Base-by-base conservation (phyloP, 2,797 vertebrate genomes). In the Sebastolobus alascanus region DNA sequence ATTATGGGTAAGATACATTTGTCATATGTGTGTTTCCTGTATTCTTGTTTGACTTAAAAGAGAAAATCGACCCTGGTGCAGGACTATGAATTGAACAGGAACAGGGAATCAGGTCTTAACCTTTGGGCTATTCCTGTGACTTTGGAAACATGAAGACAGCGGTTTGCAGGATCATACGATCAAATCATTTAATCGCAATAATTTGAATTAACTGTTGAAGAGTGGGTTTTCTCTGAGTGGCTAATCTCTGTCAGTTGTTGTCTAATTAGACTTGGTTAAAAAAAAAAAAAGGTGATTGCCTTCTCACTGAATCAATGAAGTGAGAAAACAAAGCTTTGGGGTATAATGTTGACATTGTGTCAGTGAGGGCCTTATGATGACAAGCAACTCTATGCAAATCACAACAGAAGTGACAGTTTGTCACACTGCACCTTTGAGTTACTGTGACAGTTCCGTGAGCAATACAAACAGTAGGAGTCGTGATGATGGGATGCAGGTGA, bases 311-410 rank as follows among this genome's bases (percentile, higher is more conserved):
- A n/a, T 83, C 4, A 70, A 29, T 72, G 50, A 70, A 37, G 5
- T 38, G n/a, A 63, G 16, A 35, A 27, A 81, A 61, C 10, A 29
- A 66, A 31, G 13, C 9, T 77, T 84, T 66, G 20, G 55, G 27
- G 46, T 27, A 25, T 25, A 14, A 37, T 55, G 68, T 16, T 66
- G 43, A 37, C 37, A 68, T 56, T 61, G 79, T 82, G 67, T 78
- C 68, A 55, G 50, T 25, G 61, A 84, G 55, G 77, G 70, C 65
- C 54, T 83, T 54, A 74, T 69, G 67, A 85, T 75, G 79, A 87
- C 63, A 70, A 84, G 77, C 35, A 78, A 82, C 83, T 92, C 94
- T 94, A 94, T 94, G 94, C 94, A 94, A 94, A 90, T 77, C 65
- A 70, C 65, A 84, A 58, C 55, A 83, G 64, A 73, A 72, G 54